phyloP scores from a whole-genome alignment of 2,888 invertebrate species.

The Podotricha telesiphe region DNA sequence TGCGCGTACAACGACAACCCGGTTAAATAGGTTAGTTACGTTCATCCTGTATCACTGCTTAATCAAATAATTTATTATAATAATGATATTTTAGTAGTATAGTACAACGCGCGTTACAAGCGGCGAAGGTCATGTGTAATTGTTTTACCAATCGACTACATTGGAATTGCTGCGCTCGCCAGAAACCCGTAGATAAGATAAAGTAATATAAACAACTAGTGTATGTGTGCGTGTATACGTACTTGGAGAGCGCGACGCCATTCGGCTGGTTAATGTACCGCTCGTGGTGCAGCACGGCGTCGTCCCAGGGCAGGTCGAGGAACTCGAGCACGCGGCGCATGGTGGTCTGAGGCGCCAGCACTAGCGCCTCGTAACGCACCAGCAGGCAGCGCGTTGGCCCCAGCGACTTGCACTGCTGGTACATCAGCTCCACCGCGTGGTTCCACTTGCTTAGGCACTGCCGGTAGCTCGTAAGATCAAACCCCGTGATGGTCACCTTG shows the following conservation, averaged over 20 bases:
- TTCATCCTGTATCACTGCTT: no score
- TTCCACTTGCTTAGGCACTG: slow-evolving; percentile 99
- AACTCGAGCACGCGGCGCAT: slow-evolving; percentile 94
- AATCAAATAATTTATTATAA: no score
- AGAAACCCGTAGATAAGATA: background rate
- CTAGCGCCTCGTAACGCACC: slow-evolving; percentile 98
- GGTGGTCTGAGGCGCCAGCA: slow-evolving; percentile 95
- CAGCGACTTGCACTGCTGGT: slow-evolving; percentile 94
- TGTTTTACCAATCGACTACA: slow-evolving; percentile 2
- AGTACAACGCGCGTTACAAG: background rate
- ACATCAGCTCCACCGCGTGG: slow-evolving; percentile 96
- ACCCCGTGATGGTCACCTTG: slow-evolving; percentile 94
- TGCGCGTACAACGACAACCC: slow-evolving; percentile 66
- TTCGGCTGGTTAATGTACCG: slow-evolving; percentile 97
- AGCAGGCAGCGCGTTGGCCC: slow-evolving; percentile 91
- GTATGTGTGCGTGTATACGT: slow-evolving; percentile 40
- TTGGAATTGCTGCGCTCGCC: background rate
- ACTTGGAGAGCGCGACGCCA: slow-evolving; percentile 97
- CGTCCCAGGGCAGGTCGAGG: slow-evolving; percentile 96
- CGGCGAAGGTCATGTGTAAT: background rate
- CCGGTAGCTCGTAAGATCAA: slow-evolving; percentile 96
- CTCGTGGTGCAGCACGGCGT: slow-evolving; percentile 98
- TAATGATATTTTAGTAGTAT: no score
- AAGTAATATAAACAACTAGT: background rate
- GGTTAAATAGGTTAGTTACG: background rate